Conservation (phyloP, 35 echinoderm and acorn worm species). For the Apostichopus californicus region DNA sequence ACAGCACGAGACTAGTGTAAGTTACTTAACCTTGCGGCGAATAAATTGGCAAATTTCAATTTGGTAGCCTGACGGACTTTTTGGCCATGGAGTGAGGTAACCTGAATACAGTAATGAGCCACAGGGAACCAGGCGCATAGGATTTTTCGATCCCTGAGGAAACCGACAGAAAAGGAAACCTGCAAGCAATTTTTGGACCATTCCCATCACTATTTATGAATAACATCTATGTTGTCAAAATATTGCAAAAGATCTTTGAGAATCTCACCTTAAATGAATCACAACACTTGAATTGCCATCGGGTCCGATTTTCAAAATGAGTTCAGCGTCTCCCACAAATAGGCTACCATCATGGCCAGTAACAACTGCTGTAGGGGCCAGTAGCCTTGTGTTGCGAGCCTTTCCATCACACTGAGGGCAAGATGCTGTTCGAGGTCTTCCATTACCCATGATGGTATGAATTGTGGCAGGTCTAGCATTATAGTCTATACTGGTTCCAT, state of each 20-base stretch:
- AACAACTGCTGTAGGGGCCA: constrained; percentile 86
- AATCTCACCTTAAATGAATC: constrained; percentile 69
- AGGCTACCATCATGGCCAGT: constrained; percentile 71
- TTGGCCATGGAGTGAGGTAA: no score
- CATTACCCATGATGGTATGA: constrained; percentile 88
- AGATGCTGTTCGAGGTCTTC: constrained; percentile 61
- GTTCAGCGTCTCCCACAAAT: constrained; percentile 89
- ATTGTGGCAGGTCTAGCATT: constrained; percentile 61
- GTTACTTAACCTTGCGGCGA: no score
- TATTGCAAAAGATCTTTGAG: not conserved
- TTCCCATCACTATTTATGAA: no score
- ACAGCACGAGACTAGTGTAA: no score
- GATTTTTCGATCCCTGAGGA: no score
- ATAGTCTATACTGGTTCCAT: constrained; percentile 71
- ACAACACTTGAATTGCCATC: constrained; percentile 82
- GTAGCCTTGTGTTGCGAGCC: constrained; percentile 76
- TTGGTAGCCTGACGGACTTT: no score
- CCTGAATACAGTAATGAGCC: no score
- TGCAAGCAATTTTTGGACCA: no score
- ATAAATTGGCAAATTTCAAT: no score
- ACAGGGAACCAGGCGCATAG: no score
- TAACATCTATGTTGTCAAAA: no score
- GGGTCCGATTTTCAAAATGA: constrained; percentile 76
- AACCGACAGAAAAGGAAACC: no score
- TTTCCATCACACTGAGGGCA: constrained; percentile 79